Base-by-base conservation (phyloP, 2,113 vertebrate genomes). In the Rhabdornis inornatus region DNA sequence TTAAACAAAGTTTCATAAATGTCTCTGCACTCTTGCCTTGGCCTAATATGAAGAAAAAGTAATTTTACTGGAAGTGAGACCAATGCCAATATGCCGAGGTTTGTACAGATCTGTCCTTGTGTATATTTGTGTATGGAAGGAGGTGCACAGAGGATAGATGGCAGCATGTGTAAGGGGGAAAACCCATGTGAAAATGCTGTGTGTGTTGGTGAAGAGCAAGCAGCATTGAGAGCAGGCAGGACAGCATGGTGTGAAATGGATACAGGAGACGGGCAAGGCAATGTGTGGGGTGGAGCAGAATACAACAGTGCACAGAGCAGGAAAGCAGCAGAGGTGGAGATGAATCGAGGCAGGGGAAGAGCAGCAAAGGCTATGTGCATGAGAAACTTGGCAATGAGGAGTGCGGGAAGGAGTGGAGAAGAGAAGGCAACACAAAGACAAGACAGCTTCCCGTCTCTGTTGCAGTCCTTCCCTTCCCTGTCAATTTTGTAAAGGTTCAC, bases 1-100 rank as follows among this genome's bases (percentile, higher is more conserved):
- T 98, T 98, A 98, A 98, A 98, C 98, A 98, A 98, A 98, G 98
- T 98, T 98, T 98, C 98, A 98, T 98, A 98, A 98, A 98, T 98
- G 98, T 98, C 98, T 98, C 97, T 89, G 91, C 97, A 97, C 98
- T 98, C 98, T 97, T 66, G 97, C 97, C 96, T 97, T 97, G 98
- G 98, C 97, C 98, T 98, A 97, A 98, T 98, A 98, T 97, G 98
- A 97, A 97, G 97, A 95, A 97, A 97, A 97, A 98, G 98, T 97
- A 93, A 97, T 98, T 97, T 98, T 98, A 94, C 98, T 98, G 98
- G 98, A 98, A 98, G 97, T 90, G 95, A 97, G 97, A 97, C 96
- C 95, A 81, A 71, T n/a, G 64, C 95, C 92, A 89, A 93, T 92
- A 93, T 80, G 94, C 93, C 21, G 37, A 87, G 94, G 82, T 81